Evolutionary conservation across 2,797 vertebrate genomes (phyloP).

Genomic region (Pseudopleuronectes americanus): DNA sequence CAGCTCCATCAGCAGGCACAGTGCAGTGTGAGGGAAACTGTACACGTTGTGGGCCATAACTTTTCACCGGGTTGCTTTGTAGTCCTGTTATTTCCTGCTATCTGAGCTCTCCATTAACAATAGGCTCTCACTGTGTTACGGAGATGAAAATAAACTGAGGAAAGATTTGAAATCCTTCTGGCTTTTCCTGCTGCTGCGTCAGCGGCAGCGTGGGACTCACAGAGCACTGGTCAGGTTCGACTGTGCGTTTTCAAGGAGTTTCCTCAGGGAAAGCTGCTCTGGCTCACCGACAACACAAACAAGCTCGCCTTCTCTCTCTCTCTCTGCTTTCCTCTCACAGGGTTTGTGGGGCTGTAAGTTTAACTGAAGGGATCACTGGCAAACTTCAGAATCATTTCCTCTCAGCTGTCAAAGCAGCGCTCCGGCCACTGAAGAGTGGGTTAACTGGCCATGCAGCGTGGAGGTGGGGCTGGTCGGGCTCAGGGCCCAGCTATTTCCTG

Average conservation of each 20-base stretch:
- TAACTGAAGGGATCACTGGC: conserved; percentile 67
- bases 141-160: conserved; percentile 63
- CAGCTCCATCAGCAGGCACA: not conserved
- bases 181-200: conserved; percentile 60
- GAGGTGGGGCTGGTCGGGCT: conserved; percentile 15
- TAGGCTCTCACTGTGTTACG: conserved; percentile 29
- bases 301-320: conserved; percentile 37
- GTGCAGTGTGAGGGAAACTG: not conserved
- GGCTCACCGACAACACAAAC: conserved; percentile 70
- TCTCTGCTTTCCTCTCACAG: conserved; percentile 43
- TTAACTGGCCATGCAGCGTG: conserved; percentile 34
- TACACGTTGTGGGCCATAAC: not conserved
- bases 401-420: conserved; percentile 62
- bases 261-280: conserved; percentile 68
- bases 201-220: conserved; percentile 41
- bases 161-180: conserved; percentile 52
- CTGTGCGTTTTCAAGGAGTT: conserved; percentile 70
- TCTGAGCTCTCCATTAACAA: conserved; percentile 47
- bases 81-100: conserved; percentile 34
- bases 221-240: conserved; percentile 64
- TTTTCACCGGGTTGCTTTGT: not conserved
- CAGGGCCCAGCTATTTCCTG: conserved; percentile 36
- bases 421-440: conserved; percentile 40
- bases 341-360: conserved; percentile 36
- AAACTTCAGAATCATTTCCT: conserved; percentile 68